Evolutionary conservation across 2,888 invertebrate species (phyloP).

Genomic region (Pimpla rufipes): DNA sequence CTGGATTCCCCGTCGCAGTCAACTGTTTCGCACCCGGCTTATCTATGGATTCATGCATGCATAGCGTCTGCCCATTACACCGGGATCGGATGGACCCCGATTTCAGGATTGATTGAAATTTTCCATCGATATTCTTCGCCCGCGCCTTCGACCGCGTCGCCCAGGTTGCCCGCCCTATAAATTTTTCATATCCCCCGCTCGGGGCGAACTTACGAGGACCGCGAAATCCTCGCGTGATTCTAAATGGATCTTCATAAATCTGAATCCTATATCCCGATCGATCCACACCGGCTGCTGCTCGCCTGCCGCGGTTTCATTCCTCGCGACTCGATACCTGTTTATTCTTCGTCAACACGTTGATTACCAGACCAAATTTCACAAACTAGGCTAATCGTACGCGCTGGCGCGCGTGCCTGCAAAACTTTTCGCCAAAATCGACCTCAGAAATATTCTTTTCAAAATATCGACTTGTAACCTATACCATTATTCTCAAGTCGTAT

Average conservation of each 20-base stretch:
- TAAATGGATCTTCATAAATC: constrained; percentile 20
- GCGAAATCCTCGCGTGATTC: constrained; percentile 21
- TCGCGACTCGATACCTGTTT: too few species aligned
- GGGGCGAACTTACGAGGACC: background rate
- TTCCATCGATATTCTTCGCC: constrained; percentile 8
- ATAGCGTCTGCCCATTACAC: constrained; percentile 55
- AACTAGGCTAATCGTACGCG: too few species aligned
- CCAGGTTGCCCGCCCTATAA: background rate
- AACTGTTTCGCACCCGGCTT: constrained; percentile 49
- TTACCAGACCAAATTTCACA: too few species aligned
- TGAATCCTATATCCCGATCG: too few species aligned
- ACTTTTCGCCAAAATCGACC: too few species aligned
- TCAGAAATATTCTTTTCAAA: too few species aligned
- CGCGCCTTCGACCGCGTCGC: background rate
- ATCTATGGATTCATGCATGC: constrained; percentile 45
- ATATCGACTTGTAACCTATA: too few species aligned
- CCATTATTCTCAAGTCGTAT: too few species aligned
- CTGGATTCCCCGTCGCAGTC: constrained; percentile 22
- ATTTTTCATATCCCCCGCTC: constrained; percentile 6
- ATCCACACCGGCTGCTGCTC: too few species aligned
- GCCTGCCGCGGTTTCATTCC: too few species aligned
- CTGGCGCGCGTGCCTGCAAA: too few species aligned
- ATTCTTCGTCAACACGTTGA: too few species aligned
- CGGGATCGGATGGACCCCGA: constrained; percentile 64
- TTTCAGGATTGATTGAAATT: constrained; percentile 70